Conservation (phyloP, 2,888 invertebrate species). For the Dione vanillae region DNA sequence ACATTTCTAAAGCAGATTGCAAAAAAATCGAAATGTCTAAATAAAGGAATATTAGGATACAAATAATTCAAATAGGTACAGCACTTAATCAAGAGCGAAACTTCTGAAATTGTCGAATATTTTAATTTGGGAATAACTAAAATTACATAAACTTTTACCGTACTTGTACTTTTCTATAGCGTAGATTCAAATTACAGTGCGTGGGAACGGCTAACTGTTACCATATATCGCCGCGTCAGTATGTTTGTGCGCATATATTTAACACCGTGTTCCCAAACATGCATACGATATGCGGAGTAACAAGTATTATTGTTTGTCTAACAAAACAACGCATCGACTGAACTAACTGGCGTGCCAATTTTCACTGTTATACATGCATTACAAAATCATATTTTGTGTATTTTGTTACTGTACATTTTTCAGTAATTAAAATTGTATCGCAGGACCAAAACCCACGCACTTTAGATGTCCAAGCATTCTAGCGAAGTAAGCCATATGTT, state of each 20-base stretch:
- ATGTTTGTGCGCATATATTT: slow-evolving; percentile 47
- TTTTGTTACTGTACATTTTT: too few relatives aligned
- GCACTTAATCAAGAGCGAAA: background rate
- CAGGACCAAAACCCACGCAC: too few relatives aligned
- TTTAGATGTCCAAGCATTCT: too few relatives aligned
- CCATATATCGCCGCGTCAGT: slow-evolving; percentile 40
- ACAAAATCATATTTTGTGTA: background rate
- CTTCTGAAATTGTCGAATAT: background rate
- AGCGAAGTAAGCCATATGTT: too few relatives aligned
- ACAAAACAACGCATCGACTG: slow-evolving; percentile 38
- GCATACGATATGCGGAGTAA: slow-evolving; percentile 39
- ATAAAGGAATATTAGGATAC: too few relatives aligned
- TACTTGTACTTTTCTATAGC: slow-evolving; percentile 14
- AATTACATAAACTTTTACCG: slow-evolving; percentile 21
- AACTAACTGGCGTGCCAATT: slow-evolving; percentile 38
- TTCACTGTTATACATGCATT: slow-evolving; percentile 14
- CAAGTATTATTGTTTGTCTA: slow-evolving; percentile 45
- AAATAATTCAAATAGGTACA: background rate
- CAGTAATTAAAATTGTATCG: too few relatives aligned
- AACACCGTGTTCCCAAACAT: slow-evolving; percentile 36
- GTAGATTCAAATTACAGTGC: slow-evolving; percentile 35
- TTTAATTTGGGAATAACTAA: slow-evolving; percentile 15
- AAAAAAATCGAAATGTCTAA: too few relatives aligned
- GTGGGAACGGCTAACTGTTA: slow-evolving; percentile 36
- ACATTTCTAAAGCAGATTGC: background rate